Conservation (phyloP, 2,113 vertebrate genomes). For the Heliornis fulica region DNA sequence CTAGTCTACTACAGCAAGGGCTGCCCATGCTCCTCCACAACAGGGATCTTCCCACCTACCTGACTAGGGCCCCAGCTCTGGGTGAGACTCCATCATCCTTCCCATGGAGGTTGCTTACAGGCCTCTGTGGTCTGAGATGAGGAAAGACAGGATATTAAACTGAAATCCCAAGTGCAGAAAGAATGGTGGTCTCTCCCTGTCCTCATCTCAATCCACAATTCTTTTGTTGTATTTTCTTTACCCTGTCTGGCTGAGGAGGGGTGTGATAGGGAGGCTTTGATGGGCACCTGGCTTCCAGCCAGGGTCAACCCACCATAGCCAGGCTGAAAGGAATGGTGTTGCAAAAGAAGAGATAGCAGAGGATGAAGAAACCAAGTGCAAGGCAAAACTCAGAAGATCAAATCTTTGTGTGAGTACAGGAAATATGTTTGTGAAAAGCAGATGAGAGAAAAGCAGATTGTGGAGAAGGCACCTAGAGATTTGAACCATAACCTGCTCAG, state of each 20-base stretch:
- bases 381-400: neutral
- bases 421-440: neutral
- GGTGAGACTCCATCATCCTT: neutral
- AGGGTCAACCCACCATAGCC: neutral
- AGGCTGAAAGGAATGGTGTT: neutral
- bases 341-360: neutral
- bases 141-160: neutral
- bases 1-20: neutral
- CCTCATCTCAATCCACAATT: too few relatives aligned
- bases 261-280: too few relatives aligned
- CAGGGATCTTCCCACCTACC: neutral
- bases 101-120: neutral
- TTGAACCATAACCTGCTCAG: neutral
- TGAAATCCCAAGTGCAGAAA: neutral
- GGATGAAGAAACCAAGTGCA: neutral
- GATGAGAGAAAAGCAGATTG: neutral
- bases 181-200: neutral
- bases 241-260: too few relatives aligned
- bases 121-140: neutral
- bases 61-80: neutral
- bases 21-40: fast-evolving
- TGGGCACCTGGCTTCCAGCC: too few relatives aligned
- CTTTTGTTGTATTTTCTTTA: too few relatives aligned
- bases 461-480: neutral
- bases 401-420: neutral